Evolutionary conservation across 1,140 invertebrate genomes (phyloP).

Genomic region (Neuroterus valhalla): DNA sequence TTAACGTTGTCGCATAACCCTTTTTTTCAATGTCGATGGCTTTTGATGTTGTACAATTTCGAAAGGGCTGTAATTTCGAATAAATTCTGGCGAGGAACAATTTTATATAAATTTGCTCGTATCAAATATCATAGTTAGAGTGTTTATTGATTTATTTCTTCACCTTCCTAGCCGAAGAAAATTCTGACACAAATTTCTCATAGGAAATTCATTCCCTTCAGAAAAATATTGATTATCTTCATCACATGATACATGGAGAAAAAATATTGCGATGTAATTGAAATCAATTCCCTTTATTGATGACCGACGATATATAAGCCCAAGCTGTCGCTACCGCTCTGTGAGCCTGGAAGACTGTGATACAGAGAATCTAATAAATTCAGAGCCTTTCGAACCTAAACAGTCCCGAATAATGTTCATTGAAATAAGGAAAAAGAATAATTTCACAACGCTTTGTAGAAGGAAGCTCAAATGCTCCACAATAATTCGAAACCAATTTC

Average conservation of each 20-base stretch:
- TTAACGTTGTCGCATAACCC: conserved; percentile 8
- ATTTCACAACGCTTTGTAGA: no score
- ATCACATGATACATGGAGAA: conserved; percentile 1
- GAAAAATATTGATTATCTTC: conserved; percentile 18
- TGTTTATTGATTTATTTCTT: no score
- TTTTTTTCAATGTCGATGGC: conserved; percentile 13
- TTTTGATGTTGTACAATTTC: background rate
- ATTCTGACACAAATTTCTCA: background rate
- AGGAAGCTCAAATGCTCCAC: no score
- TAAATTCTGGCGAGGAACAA: background rate
- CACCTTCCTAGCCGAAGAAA: no score
- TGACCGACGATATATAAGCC: conserved; percentile 11
- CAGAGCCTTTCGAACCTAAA: background rate
- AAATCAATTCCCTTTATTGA: conserved; percentile 22
- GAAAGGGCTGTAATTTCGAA: background rate
- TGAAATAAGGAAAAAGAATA: no score
- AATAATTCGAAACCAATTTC: no score
- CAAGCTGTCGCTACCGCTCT: conserved; percentile 19
- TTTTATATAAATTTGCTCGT: no score
- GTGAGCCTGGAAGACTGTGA: conserved; percentile 6
- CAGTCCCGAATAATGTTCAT: background rate
- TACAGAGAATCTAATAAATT: conserved; percentile 1
- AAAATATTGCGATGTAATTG: conserved; percentile 20
- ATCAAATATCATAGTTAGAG: no score
- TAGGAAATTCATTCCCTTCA: background rate